Conservation (phyloP, 2,888 invertebrate genomes). For the Dryococelus australis region DNA sequence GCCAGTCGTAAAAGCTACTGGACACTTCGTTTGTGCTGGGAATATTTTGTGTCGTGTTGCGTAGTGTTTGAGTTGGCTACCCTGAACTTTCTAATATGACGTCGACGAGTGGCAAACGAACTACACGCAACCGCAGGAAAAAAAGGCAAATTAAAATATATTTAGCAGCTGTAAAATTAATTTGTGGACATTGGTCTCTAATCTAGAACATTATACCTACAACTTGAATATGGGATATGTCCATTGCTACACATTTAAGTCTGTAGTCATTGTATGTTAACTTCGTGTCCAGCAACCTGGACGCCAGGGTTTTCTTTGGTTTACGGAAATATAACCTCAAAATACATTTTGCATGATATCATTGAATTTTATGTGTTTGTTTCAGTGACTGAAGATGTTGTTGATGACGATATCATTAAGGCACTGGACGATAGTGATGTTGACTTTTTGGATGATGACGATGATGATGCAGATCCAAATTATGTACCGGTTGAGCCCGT, state of each 20-base stretch:
- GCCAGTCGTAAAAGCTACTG: neutral
- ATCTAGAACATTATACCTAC: neutral
- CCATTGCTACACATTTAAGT: neutral
- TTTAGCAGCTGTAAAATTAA: neutral
- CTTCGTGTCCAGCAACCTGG: neutral
- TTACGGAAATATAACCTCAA: neutral
- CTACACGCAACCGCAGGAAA: neutral
- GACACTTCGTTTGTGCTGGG: neutral
- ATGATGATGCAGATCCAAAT: conserved; percentile 4
- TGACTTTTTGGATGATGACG: neutral
- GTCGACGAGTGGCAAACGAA: neutral
- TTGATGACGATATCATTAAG: neutral
- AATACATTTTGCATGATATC: neutral
- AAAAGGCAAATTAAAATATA: neutral
- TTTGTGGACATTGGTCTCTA: neutral
- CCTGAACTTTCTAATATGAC: neutral
- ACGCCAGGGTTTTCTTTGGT: neutral
- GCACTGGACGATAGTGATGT: neutral
- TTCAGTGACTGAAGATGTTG: neutral
- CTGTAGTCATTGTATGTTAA: neutral
- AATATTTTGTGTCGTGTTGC: neutral
- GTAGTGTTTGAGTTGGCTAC: neutral
- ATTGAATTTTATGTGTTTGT: neutral
- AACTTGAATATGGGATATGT: neutral
- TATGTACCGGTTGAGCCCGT: neutral